Evolutionary conservation across 2,797 vertebrate species (phyloP).

Genomic region (Acanthis flammea): DNA sequence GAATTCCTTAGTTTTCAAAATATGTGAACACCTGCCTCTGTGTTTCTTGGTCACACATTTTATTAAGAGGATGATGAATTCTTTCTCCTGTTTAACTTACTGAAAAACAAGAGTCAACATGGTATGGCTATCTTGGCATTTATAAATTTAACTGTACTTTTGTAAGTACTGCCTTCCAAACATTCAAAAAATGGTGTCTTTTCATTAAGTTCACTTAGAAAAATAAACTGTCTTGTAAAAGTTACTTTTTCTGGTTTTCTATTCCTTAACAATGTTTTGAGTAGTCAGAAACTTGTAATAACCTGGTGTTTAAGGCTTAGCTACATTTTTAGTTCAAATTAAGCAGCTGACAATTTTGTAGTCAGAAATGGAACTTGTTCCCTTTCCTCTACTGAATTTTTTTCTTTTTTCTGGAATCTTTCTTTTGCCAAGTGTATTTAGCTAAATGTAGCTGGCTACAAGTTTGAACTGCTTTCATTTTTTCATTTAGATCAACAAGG

Average conservation of each 20-base stretch:
- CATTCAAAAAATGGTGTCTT: not conserved
- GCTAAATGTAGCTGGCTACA: not conserved
- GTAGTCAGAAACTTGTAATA: not conserved
- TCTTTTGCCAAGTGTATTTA: not conserved
- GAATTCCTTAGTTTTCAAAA: constrained; percentile 2
- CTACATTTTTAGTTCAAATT: not conserved
- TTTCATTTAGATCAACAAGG: not conserved
- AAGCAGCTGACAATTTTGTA: not conserved
- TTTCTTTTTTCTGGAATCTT: not conserved
- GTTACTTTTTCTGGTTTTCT: not conserved
- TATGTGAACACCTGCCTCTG: not conserved
- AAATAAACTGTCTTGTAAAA: not conserved
- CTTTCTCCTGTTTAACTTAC: constrained; percentile 21
- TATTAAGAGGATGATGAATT: constrained; percentile 18
- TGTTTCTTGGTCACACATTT: constrained; percentile 4
- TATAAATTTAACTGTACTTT: not conserved
- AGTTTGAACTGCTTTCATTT: not conserved
- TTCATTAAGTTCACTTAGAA: not conserved
- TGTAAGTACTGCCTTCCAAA: not conserved
- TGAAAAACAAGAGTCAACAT: constrained; percentile 7
- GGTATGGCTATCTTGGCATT: not conserved
- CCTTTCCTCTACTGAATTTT: not conserved
- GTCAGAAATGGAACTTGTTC: not conserved
- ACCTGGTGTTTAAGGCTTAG: not conserved
- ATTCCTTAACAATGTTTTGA: not conserved